A percentile compares a stretch with the other conserved stretches of the same genome.
phyloP scores from a whole-genome alignment of 2,113 vertebrate genomes.

The Pithys albifrons region DNA sequence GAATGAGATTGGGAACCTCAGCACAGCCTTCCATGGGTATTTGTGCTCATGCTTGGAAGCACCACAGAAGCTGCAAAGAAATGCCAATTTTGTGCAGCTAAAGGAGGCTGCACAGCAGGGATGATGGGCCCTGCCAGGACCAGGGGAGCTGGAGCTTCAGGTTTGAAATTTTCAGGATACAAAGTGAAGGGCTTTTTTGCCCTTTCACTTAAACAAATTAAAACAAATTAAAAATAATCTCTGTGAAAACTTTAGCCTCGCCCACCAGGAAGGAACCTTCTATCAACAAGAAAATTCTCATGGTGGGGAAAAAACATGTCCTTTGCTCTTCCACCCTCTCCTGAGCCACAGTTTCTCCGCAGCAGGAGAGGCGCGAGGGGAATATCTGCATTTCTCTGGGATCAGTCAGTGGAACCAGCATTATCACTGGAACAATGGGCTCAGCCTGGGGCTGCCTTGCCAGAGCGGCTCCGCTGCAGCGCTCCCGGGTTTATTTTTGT shows the following conservation, averaged over 20 bases:
- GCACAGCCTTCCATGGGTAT: background rate
- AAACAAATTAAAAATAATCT: background rate
- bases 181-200: background rate
- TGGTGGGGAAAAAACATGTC: fast-evolving
- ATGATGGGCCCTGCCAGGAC: background rate
- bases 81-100: background rate
- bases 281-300: background rate
- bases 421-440: background rate
- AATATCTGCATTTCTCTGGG: background rate
- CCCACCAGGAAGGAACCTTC: background rate
- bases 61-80: background rate
- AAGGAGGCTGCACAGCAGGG: background rate
- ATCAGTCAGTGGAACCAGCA: background rate
- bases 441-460: background rate
- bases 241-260: background rate
- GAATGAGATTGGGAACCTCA: background rate
- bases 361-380: background rate
- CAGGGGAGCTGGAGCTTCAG: background rate
- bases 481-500: conserved; percentile 27
- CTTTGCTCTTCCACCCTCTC: background rate
- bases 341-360: background rate
- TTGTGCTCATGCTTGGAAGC: background rate
- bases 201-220: background rate
- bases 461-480: background rate
- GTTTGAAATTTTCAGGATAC: background rate